Conservation (phyloP, 2,113 vertebrate genomes). For the Ictidomys tridecemlineatus region DNA sequence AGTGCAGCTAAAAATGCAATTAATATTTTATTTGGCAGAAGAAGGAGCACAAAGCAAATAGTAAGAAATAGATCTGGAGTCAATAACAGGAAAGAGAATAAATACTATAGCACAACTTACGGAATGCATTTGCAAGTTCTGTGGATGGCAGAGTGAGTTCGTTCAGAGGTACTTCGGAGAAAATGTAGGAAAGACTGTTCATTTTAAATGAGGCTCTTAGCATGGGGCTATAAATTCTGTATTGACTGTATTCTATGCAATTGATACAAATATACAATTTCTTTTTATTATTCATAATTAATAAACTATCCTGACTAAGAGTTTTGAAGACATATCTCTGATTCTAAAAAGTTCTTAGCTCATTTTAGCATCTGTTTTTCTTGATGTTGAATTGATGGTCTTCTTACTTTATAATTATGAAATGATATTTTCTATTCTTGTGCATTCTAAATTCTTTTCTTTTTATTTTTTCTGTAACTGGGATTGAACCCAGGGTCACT, state of each 20-base stretch:
- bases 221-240: slow-evolving; percentile 61
- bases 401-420: slow-evolving; percentile 21
- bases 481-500: too few relatives aligned
- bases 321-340: slow-evolving; percentile 61
- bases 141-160: slow-evolving; percentile 65
- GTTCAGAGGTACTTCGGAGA: slow-evolving; percentile 57
- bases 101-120: slow-evolving; percentile 75
- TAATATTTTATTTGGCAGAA: slow-evolving; percentile 84
- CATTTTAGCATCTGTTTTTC: slow-evolving; percentile 50
- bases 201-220: slow-evolving; percentile 77
- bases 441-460: background rate
- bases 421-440: slow-evolving; percentile 69
- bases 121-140: slow-evolving; percentile 77
- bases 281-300: slow-evolving; percentile 62
- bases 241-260: slow-evolving; percentile 59
- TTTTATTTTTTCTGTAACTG: too few relatives aligned
- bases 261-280: slow-evolving; percentile 60
- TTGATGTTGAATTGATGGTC: background rate
- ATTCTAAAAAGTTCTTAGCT: slow-evolving; percentile 71
- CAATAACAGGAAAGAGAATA: slow-evolving; percentile 75
- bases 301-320: slow-evolving; percentile 61
- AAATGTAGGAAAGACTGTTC: slow-evolving; percentile 57
- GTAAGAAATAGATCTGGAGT: slow-evolving; percentile 72
- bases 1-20: slow-evolving; percentile 82
- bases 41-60: slow-evolving; percentile 73